phyloP scores from a whole-genome alignment of 2,797 vertebrate species.

The Chloroceryle amazona region DNA sequence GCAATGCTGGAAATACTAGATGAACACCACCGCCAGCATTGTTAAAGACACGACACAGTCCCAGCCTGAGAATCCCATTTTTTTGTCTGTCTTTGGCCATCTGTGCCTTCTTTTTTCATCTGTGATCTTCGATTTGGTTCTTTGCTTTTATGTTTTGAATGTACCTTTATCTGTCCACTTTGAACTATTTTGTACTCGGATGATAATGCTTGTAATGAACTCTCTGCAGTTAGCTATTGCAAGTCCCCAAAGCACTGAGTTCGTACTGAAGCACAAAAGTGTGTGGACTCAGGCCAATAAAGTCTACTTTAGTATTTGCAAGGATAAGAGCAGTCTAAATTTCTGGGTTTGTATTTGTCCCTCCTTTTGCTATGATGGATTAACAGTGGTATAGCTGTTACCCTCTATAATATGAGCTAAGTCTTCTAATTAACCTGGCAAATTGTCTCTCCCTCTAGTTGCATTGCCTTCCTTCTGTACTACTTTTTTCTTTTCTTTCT shows the following conservation, averaged over 20 bases:
- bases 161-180: background rate
- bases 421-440: background rate
- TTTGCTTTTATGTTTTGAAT: background rate
- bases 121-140: background rate
- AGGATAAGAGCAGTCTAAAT: background rate
- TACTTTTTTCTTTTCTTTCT: background rate
- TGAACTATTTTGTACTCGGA: background rate
- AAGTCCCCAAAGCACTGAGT: background rate
- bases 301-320: background rate
- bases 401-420: background rate
- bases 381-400: background rate
- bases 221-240: background rate
- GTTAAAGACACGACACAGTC: rapidly evolving
- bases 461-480: background rate
- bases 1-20: background rate
- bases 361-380: background rate
- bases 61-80: background rate
- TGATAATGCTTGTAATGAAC: background rate
- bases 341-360: background rate
- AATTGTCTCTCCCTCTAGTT: background rate
- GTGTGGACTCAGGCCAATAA: background rate
- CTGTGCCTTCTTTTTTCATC: background rate
- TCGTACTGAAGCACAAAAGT: background rate
- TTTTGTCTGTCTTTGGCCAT: background rate
- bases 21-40: background rate